A percentile compares a stretch with the other conserved stretches of the same genome.
phyloP scores from a whole-genome alignment of 2,113 vertebrate species.

The Orcinus orca region DNA sequence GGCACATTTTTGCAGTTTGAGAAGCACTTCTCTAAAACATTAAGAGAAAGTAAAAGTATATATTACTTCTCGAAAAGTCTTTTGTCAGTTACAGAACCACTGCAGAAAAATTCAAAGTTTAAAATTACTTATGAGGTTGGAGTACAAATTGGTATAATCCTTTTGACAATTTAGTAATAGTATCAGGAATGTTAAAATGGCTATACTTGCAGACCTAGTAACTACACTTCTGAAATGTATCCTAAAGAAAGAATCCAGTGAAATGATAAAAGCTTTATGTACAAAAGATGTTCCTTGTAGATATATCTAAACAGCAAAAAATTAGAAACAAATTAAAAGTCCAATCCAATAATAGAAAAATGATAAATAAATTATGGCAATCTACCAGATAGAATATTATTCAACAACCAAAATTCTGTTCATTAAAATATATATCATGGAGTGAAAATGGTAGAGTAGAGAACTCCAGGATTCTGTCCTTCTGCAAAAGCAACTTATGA shows the following conservation, averaged over 20 bases:
- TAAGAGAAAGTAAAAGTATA: not conserved
- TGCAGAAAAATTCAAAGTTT: conserved; percentile 30
- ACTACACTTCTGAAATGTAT: not conserved
- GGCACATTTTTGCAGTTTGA: not conserved
- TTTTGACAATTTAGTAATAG: not conserved
- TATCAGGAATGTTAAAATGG: not conserved
- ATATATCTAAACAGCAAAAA: not conserved
- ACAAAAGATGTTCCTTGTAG: not conserved
- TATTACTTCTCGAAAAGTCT: not conserved
- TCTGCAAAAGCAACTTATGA: not conserved
- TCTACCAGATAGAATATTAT: not conserved
- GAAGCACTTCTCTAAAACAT: not conserved
- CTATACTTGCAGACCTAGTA: not conserved
- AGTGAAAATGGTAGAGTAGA: not conserved
- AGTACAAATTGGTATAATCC: not conserved
- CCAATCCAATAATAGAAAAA: not conserved
- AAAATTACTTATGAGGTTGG: not conserved
- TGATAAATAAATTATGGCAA: not conserved
- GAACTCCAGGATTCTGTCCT: not conserved
- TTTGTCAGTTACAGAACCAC: not conserved
- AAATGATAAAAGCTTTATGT: not conserved
- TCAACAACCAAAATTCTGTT: not conserved
- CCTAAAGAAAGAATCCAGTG: not conserved
- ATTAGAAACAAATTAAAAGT: not conserved
- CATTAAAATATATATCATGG: not conserved